Evolutionary conservation across 2,797 vertebrate species (phyloP), one percentile per base, ranked within the genome.

Genomic region (Notoglanidium macrostoma): DNA sequence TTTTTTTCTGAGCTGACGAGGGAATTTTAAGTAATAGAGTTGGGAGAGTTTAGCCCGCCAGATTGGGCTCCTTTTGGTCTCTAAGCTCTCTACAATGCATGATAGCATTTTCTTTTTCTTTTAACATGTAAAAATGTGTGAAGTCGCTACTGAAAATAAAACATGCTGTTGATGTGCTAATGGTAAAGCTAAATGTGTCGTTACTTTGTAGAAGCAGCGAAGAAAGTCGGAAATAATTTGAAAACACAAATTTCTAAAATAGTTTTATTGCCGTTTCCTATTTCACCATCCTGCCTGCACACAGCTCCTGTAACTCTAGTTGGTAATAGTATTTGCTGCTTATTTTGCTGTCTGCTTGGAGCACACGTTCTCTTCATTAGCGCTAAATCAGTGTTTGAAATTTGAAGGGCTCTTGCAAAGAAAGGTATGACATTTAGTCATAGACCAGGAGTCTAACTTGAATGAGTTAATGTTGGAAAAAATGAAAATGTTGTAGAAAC

Each of bases 21-120:
- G 91, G 91, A 90, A 88, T 87, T 89, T 90, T 90, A 81, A 90
- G 85, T 68, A 83, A 84, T n/a, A 59, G 78, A 87, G 74, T 81
- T 85, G 86, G 65, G 73, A 85, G 78, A 82, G 23, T 67, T 81
- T 29, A 78, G 54, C 79, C n/a, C 72, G 72, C 57, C 74, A 82
- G n/a, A 83, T 14, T 73, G 49, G 29, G 32, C 29, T 84, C 29
- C 0, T n/a, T 61, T 46, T 54, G n/a, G 78, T 46, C 3, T 46
- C 3, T 63, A 1, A 19, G 11, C 54, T 12, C 32, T 9, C 9
- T n/a, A 51, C 6, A 51, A 59, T 1, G 2, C 29, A 11, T 23
- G 21, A 17, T n/a, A 15, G 6, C 8, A 0, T 32, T 21, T 83
- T 51, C 14, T 23, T 83, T 67, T n/a, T 0, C 21, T 26, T 83